Percentiles rank a stretch among this genome's conserved stretches.
These are phyloP conservation scores for Leptosomus discolor DNA, from an alignment of 2,113 vertebrate genomes.

Conservation along the genomic window DNA sequence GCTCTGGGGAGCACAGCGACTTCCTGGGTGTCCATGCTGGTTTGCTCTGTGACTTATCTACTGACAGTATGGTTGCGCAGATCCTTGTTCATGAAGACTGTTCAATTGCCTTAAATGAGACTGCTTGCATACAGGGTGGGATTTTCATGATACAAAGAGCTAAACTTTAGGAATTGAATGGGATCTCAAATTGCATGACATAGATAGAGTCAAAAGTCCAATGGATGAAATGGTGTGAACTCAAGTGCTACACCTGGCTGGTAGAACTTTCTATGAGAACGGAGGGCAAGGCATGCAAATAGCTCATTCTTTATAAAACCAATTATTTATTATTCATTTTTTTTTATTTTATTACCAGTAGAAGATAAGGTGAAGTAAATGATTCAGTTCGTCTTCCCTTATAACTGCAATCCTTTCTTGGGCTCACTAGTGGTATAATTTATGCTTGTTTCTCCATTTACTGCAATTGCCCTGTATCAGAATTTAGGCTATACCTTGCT, in stretches of 20 bases:
- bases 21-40: fast-evolving
- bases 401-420: background rate
- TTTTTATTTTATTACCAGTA: background rate
- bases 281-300: background rate
- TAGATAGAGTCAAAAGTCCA: background rate
- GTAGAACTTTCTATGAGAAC: background rate
- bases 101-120: background rate
- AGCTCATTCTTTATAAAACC: background rate
- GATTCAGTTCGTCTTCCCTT: background rate
- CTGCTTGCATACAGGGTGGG: background rate
- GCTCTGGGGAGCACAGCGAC: background rate
- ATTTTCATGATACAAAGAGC: background rate
- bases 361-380: background rate
- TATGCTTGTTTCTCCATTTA: background rate
- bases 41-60: background rate
- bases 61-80: background rate
- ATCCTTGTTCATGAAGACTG: background rate
- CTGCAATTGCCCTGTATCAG: background rate
- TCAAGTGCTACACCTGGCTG: background rate
- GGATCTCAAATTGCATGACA: fast-evolving
- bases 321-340: background rate
- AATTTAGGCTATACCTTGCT: background rate
- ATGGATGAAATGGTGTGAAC: background rate
- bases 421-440: background rate
- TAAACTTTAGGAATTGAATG: background rate